phyloP scores from a whole-genome alignment of 2,113 vertebrate genomes.

The Alexandromys fortis region DNA sequence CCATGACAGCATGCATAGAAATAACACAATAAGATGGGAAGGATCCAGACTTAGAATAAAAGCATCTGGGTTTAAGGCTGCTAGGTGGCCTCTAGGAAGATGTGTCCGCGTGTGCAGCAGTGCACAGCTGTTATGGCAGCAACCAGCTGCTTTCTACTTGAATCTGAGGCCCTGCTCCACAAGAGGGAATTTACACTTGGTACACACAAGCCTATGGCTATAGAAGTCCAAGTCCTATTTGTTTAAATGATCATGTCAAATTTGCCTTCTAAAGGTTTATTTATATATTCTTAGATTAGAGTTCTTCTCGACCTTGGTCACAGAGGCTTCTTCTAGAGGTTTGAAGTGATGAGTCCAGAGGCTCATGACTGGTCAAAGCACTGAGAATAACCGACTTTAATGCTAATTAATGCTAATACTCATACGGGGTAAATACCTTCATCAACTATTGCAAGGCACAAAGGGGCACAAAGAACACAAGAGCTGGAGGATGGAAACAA shows the following conservation, averaged over 20 bases:
- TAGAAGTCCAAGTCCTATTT: not conserved
- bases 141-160: not conserved
- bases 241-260: not conserved
- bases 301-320: not conserved
- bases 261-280: not conserved
- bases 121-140: not conserved
- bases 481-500: too few species aligned
- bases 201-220: not conserved
- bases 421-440: not conserved
- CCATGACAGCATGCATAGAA: not conserved
- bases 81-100: not conserved
- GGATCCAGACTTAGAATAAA: slow-evolving; percentile 28
- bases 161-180: not conserved
- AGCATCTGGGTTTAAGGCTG: not conserved
- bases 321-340: not conserved
- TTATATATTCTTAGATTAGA: not conserved
- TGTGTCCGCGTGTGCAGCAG: too few species aligned
- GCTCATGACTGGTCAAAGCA: not conserved
- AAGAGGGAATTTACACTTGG: not conserved
- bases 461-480: not conserved
- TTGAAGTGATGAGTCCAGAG: too few species aligned
- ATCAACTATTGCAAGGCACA: not conserved
- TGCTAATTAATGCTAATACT: not conserved
- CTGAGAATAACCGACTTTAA: not conserved
- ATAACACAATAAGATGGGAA: not conserved